phyloP scores from a whole-genome alignment of 2,888 invertebrate species.

The Gnatocerus cornutus region DNA sequence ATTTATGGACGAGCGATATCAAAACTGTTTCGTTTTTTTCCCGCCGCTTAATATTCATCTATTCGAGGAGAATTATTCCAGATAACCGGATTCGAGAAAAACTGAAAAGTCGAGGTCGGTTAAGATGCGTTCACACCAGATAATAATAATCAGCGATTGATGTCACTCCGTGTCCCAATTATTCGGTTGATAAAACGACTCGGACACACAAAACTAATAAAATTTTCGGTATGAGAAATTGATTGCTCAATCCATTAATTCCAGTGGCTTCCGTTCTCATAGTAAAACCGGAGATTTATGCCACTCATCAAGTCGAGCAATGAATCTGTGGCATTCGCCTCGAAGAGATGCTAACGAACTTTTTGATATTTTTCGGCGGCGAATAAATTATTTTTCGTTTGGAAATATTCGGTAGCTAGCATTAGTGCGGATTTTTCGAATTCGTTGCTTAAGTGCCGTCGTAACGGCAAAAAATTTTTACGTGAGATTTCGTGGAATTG shows the following conservation, averaged over 20 bases:
- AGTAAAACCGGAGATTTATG: conserved; percentile 44
- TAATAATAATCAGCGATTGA: too few species aligned
- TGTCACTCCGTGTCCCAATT: background rate
- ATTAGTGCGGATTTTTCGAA: conserved; percentile 40
- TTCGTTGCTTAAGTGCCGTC: conserved; percentile 32
- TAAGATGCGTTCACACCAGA: conserved; percentile 3
- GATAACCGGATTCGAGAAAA: conserved; percentile 28
- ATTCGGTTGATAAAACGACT: background rate
- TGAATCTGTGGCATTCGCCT: conserved; percentile 45
- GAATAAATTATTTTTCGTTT: conserved; percentile 38
- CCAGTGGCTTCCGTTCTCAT: conserved; percentile 50
- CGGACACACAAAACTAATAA: conserved; percentile 8
- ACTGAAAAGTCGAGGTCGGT: conserved; percentile 13
- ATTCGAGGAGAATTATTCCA: conserved; percentile 24
- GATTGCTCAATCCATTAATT: conserved; percentile 47
- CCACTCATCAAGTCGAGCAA: conserved; percentile 35
- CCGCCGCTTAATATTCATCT: conserved; percentile 16
- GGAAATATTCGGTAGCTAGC: conserved; percentile 39
- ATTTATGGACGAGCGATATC: conserved; percentile 32
- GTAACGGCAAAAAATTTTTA: conserved; percentile 34
- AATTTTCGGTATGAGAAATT: conserved; percentile 42
- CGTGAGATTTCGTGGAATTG: conserved; percentile 11
- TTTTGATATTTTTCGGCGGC: conserved; percentile 33
- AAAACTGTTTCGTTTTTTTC: conserved; percentile 15
- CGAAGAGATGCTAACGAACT: conserved; percentile 45